These are phyloP conservation scores for Chrysomela aeneicollis DNA, from an alignment of 2,888 invertebrate species.

Conservation along the genomic window DNA sequence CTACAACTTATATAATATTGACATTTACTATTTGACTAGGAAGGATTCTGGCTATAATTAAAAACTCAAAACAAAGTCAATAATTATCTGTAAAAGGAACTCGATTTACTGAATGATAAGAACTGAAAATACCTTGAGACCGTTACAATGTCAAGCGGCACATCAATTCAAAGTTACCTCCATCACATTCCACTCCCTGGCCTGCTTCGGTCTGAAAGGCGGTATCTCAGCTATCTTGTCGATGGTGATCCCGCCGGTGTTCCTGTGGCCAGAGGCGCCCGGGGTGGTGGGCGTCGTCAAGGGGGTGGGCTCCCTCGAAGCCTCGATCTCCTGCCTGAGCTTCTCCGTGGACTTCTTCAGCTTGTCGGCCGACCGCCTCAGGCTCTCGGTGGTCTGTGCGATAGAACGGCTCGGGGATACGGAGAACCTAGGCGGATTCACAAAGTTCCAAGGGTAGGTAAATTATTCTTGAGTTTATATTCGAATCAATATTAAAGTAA, in stretches of 20 bases:
- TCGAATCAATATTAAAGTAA: constrained; percentile 22
- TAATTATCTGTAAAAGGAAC: too few relatives aligned
- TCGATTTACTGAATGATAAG: too few relatives aligned
- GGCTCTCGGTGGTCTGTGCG: constrained; percentile 42
- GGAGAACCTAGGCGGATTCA: constrained; percentile 59
- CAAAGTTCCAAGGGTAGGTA: too few relatives aligned
- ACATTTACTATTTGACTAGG: too few relatives aligned
- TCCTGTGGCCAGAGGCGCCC: constrained; percentile 56
- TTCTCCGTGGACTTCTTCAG: constrained; percentile 32
- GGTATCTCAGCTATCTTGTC: constrained; percentile 64
- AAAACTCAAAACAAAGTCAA: too few relatives aligned
- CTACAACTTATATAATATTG: too few relatives aligned
- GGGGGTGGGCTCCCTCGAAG: constrained; percentile 43
- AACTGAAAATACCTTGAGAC: too few relatives aligned
- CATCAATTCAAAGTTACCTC: constrained; percentile 14
- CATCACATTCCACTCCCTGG: constrained; percentile 64
- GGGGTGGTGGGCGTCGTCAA: constrained; percentile 64
- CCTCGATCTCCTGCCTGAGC: constrained; percentile 26
- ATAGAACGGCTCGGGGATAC: constrained; percentile 60
- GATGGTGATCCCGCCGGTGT: constrained; percentile 54
- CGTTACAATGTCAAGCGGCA: too few relatives aligned
- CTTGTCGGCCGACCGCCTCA: constrained; percentile 46
- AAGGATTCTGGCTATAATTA: too few relatives aligned
- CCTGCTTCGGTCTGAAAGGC: constrained; percentile 66
- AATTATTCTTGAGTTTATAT: too few relatives aligned